These are phyloP conservation scores for Lagria hirta DNA, from an alignment of 2,888 invertebrate genomes.

Conservation along the genomic window DNA sequence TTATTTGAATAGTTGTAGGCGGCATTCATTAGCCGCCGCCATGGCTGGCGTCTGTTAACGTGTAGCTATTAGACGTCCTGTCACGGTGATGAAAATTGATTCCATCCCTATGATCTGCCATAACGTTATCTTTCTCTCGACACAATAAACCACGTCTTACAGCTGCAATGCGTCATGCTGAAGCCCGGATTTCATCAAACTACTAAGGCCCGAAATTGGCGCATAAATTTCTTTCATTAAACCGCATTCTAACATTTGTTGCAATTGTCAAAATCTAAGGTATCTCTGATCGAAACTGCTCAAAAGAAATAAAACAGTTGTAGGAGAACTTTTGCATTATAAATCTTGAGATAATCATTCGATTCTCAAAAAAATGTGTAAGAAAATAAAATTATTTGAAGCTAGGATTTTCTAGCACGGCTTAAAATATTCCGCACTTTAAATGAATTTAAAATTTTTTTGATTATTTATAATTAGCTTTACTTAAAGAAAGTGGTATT, in stretches of 20 bases:
- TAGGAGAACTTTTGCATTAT: too few species aligned
- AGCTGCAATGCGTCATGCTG: constrained; percentile 43
- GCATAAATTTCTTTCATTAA: constrained; percentile 25
- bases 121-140: constrained; percentile 39
- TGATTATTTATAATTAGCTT: too few species aligned
- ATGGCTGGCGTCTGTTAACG: constrained; percentile 37
- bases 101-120: constrained; percentile 38
- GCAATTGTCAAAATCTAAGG: constrained; percentile 14
- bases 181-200: constrained; percentile 38
- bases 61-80: constrained; percentile 41
- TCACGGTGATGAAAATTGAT: constrained; percentile 45
- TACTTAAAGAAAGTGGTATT: too few species aligned
- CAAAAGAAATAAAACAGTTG: too few species aligned
- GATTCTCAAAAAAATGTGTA: too few species aligned
- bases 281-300: constrained; percentile 7
- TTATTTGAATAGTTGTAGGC: constrained; percentile 33
- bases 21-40: constrained; percentile 35
- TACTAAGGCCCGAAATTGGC: constrained; percentile 37
- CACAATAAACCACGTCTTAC: constrained; percentile 37
- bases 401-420: too few species aligned
- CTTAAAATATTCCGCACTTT: too few species aligned
- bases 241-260: constrained; percentile 8
- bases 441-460: too few species aligned
- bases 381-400: too few species aligned
- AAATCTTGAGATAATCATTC: too few species aligned